These are phyloP conservation scores for Artemia sinica DNA, from an alignment of 2,888 invertebrate genomes.

Conservation along the genomic window DNA sequence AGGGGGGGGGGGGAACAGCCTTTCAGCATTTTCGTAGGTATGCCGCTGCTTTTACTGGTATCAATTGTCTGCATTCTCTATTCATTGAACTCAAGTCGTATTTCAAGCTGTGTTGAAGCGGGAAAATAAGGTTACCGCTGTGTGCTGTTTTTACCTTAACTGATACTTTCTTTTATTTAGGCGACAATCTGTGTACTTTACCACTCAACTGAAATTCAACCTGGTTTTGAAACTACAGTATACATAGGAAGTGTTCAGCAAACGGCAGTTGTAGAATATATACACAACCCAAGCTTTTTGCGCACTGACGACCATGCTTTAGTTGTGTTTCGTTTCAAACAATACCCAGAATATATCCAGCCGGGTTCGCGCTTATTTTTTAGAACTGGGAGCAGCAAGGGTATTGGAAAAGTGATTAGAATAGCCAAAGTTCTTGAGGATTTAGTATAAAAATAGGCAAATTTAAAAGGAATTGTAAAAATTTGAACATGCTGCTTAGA, in stretches of 20 bases:
- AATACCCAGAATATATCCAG: constrained; percentile 72
- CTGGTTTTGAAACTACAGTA: constrained; percentile 76
- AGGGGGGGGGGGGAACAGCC: too few relatives aligned
- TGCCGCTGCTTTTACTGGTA: too few relatives aligned
- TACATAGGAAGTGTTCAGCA: constrained; percentile 90
- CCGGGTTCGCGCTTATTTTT: constrained; percentile 61
- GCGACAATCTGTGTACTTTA: constrained; percentile 76
- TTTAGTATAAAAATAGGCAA: background rate
- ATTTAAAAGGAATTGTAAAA: too few relatives aligned
- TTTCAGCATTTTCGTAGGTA: too few relatives aligned
- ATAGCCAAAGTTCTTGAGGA: constrained; percentile 36
- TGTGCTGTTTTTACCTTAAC: constrained; percentile 21
- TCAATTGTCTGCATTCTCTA: too few relatives aligned
- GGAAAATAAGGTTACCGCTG: too few relatives aligned
- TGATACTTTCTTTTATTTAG: constrained; percentile 37
- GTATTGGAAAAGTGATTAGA: constrained; percentile 64
- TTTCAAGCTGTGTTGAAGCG: too few relatives aligned
- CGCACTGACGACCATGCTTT: constrained; percentile 69
- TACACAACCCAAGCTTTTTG: constrained; percentile 45
- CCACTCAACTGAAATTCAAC: constrained; percentile 62
- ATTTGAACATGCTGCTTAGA: too few relatives aligned
- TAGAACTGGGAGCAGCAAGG: constrained; percentile 65
- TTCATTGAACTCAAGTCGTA: too few relatives aligned
- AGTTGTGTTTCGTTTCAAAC: constrained; percentile 69
- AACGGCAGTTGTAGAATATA: constrained; percentile 65